Percentiles rank a stretch among this genome's conserved stretches.
Conservation (phyloP, 2,888 invertebrate genomes). For the Drosophila phalerata region DNA sequence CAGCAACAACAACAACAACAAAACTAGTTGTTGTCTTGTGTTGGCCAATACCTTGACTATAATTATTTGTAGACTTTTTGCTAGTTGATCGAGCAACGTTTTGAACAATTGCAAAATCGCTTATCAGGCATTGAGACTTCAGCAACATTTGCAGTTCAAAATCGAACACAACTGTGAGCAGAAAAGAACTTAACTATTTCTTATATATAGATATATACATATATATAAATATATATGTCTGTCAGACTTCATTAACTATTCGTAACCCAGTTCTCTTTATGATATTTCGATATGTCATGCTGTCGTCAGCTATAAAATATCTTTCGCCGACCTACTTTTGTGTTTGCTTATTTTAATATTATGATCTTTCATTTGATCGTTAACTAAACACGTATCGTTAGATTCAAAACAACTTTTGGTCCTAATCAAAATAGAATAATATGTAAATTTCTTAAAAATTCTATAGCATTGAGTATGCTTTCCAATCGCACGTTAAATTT, state of each 20-base stretch:
- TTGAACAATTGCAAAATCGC: constrained; percentile 57
- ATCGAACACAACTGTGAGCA: constrained; percentile 9
- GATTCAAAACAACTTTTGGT: background rate
- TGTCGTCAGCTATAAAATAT: constrained; percentile 23
- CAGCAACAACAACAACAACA: constrained; percentile 9
- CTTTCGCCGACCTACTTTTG: constrained; percentile 37
- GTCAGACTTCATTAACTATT: constrained; percentile 8
- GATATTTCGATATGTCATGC: constrained; percentile 17
- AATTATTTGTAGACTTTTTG: constrained; percentile 68
- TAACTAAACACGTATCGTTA: background rate
- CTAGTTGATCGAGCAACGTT: constrained; percentile 35
- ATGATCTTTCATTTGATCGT: constrained; percentile 5
- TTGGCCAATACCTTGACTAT: constrained; percentile 67
- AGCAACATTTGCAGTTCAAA: constrained; percentile 8
- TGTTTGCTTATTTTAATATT: constrained; percentile 7
- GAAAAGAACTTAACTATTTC: constrained; percentile 8
- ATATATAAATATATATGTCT: background rate
- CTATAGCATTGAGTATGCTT: background rate
- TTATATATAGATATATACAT: background rate
- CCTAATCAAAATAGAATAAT: background rate
- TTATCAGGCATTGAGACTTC: constrained; percentile 40
- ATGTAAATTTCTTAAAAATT: constrained; percentile 4
- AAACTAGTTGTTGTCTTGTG: constrained; percentile 37
- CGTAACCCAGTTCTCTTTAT: constrained; percentile 17
- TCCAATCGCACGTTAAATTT: background rate